Base-by-base conservation (phyloP, 2,113 vertebrate species). In the Amblyopsis rosae region DNA sequence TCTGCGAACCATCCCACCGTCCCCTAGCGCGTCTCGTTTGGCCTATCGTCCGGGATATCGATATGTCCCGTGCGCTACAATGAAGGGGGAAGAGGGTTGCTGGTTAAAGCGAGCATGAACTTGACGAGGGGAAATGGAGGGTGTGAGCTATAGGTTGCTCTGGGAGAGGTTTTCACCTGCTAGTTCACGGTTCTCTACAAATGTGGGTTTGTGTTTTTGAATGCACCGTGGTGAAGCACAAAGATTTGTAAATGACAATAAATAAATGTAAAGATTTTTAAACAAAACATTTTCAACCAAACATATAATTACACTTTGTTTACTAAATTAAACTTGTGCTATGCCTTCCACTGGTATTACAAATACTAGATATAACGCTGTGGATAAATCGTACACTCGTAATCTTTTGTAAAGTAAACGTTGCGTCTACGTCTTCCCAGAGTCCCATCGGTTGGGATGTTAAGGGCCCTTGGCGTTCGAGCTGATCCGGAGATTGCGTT, bases 1-100 rank as follows among this genome's bases (percentile, higher is more conserved):
- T 82, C 85, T 80, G 82, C 87, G 70, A 87, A 83, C 83, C 83
- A 82, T 69, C 75, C 83, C 71, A 77, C 80, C 35, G 7, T 41
- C 76, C 80, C 82, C 77, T 77, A 80, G 79, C 76, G 71, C 64
- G 69, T 75, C 76, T 72, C 68, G 35, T 49, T 61, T 75, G 60
- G 59, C 73, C 81, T 75, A 80, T 75, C 62, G 65, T 71, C 75
- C 69, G 81, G 70, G 85, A 74, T 75, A 79, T 87, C 70, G 71
- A 67, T 17, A 78, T 67, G 77, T 49, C 56, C 62, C 54, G 62
- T 55, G 9, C 10, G 49, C 73, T 74, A 67, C 57, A 56, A 76
- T 75, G 65, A 68, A 62, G 63, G 54, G 5, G 56, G 50, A 70
- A 65, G 69, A 62, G 60, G 70, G 70, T 74, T 70, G 68, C 57